Evolutionary conservation across 2,113 vertebrate species (phyloP).

Genomic region (Aphyosemion australe): DNA sequence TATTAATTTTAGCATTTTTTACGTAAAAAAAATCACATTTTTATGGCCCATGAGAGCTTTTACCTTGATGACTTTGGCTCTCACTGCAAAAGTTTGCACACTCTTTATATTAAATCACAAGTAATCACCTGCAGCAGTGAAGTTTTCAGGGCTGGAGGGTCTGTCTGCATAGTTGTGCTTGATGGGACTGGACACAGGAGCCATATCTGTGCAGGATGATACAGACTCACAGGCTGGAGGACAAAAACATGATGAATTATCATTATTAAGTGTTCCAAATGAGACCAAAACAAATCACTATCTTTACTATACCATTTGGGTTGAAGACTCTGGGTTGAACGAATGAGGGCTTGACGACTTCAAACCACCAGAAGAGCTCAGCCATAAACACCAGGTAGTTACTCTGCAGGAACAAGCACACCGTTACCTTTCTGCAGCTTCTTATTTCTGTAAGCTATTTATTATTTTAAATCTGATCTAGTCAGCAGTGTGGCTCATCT

Average conservation of each 20-base stretch:
- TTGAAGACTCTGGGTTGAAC: slow-evolving; percentile 87
- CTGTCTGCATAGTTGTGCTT: slow-evolving; percentile 66
- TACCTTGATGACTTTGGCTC: too few species aligned
- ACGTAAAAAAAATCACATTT: too few species aligned
- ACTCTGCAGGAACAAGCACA: slow-evolving; percentile 79
- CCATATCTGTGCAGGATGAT: slow-evolving; percentile 51
- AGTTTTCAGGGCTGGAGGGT: slow-evolving; percentile 53
- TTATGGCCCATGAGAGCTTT: too few species aligned
- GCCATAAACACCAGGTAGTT: slow-evolving; percentile 99
- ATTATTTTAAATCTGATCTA: slow-evolving; percentile 29
- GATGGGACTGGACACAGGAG: slow-evolving; percentile 68
- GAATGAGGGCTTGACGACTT: slow-evolving; percentile 97
- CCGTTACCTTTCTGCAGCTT: slow-evolving; percentile 3
- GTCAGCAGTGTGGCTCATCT: slow-evolving; percentile 56
- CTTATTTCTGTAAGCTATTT: slow-evolving; percentile 10
- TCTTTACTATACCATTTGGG: slow-evolving; percentile 78
- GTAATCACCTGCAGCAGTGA: slow-evolving; percentile 46
- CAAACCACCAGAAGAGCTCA: slow-evolving; percentile 99
- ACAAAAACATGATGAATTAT: neutral
- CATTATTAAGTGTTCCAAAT: neutral
- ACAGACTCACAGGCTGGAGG: slow-evolving; percentile 52
- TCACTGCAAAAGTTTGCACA: too few species aligned
- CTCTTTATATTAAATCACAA: neutral
- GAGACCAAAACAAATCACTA: neutral
- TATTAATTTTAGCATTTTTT: too few species aligned